A percentile compares a stretch with the other conserved stretches of the same genome.
Evolutionary conservation across 2,888 invertebrate species (phyloP).

Genomic region (Pristionchus arcanus): DNA sequence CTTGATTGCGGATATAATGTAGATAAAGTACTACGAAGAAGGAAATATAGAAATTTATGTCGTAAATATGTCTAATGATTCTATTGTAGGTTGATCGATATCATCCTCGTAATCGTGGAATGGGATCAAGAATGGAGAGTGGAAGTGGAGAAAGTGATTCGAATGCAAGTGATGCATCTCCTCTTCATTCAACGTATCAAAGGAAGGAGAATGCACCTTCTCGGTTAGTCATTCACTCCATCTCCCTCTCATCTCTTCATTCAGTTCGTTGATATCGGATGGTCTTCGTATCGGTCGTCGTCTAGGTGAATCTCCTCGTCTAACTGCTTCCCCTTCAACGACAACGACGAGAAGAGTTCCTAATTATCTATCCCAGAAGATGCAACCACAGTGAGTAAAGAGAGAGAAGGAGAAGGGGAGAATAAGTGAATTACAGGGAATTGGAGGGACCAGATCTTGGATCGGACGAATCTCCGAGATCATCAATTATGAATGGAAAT

Average conservation of each 20-base stretch:
- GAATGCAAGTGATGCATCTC: slow-evolving; percentile 64
- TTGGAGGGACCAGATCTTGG: slow-evolving; percentile 70
- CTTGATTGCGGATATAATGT: no score
- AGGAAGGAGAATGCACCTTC: slow-evolving; percentile 18
- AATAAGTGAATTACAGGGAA: slow-evolving; percentile 54
- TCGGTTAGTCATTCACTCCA: background rate
- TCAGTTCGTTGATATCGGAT: background rate
- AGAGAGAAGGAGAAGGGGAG: background rate
- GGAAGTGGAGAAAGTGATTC: slow-evolving; percentile 69
- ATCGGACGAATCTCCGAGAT: slow-evolving; percentile 67
- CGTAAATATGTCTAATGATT: background rate
- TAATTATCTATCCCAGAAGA: slow-evolving; percentile 65
- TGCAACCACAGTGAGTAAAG: slow-evolving; percentile 55
- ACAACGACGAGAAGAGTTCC: slow-evolving; percentile 54
- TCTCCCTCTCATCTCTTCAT: background rate
- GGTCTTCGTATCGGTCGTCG: slow-evolving; percentile 42
- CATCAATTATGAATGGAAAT: slow-evolving; percentile 57
- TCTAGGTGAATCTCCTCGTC: slow-evolving; percentile 36
- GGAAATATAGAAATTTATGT: no score
- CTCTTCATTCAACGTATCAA: slow-evolving; percentile 29
- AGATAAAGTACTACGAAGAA: no score
- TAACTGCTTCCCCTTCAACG: background rate
- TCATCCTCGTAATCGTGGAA: slow-evolving; percentile 61
- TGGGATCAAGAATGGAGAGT: slow-evolving; percentile 58
- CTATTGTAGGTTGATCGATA: slow-evolving; percentile 64